Evolutionary conservation across 2,888 invertebrate species (phyloP), one percentile per base, ranked within the genome.

Genomic region (Drosophila emarginata): DNA sequence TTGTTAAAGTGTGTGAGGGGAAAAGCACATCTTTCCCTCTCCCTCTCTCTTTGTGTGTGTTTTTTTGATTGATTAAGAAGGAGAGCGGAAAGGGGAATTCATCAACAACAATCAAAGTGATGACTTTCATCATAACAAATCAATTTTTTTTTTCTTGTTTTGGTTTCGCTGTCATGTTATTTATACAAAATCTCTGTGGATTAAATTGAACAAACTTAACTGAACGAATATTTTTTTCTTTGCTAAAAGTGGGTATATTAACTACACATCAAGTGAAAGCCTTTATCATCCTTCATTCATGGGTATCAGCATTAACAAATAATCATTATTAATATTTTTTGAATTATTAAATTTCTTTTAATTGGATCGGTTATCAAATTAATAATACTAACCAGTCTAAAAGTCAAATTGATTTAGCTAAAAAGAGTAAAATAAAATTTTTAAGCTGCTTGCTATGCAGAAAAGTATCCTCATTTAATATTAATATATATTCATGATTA

Each of bases 41-140:
- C 64, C 51, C 56, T 53, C 50, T 39, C 5, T 53, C 45, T 28
- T 4, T n/a, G n/a, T n/a, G n/a, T n/a, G n/a, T n/a, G n/a, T n/a
- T n/a, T n/a, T n/a, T n/a, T n/a, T n/a, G n/a, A 28, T 45, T n/a
- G 18, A 4, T 32, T 2, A 9, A 9, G 32, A 9, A 11, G 18
- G 53, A 18, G n/a, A 54, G 32, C 9, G 32, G 32, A 26, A 26
- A 4, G 15, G 18, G 53, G 32, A 15, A 54, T 50, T 14, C 28
- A 59, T 40, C 45, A 36, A 37, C 54, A 40, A 39, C 51, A 40
- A 60, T 39, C 59, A 62, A 59, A 53, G 69, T 53, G 67, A 37
- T 26, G 61, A 53, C 64, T 74, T 67, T 79, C 75, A 79, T 79
- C 75, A 79, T 79, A 79, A 78, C 78, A 78, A 78, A 78, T 78